Evolutionary conservation across 2,888 invertebrate species (phyloP).

Genomic region (Dasypogon diadema): DNA sequence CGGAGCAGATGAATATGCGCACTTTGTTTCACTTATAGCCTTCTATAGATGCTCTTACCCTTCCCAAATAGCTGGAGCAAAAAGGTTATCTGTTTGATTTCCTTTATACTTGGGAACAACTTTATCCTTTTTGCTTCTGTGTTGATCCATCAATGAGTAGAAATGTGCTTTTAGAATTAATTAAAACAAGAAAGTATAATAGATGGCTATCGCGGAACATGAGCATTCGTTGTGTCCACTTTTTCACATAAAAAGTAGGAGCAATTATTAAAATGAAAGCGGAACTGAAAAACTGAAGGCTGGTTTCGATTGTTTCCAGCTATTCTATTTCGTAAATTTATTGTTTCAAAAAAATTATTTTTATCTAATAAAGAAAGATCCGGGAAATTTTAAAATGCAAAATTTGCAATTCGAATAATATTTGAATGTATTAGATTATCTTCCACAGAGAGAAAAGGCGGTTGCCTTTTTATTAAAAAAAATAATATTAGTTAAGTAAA

Average conservation of each 20-base stretch:
- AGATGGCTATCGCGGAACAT: conserved; percentile 51
- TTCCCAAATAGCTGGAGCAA: conserved; percentile 29
- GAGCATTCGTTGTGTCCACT: conserved; percentile 52
- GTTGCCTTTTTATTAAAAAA: too few species aligned
- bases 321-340: too few species aligned
- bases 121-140: conserved; percentile 40
- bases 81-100: conserved; percentile 55
- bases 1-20: conserved; percentile 53
- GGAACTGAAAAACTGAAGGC: too few species aligned
- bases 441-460: too few species aligned
- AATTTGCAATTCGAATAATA: too few species aligned
- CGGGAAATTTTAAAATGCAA: too few species aligned
- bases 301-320: too few species aligned
- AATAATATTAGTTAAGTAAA: too few species aligned
- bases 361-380: too few species aligned
- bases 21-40: conserved; percentile 47
- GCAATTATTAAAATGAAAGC: conserved; percentile 8
- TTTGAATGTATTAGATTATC: too few species aligned
- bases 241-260: conserved; percentile 18
- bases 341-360: too few species aligned
- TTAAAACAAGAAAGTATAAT: conserved; percentile 55
- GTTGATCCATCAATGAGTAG: conserved; percentile 50
- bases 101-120: conserved; percentile 50
- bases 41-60: conserved; percentile 21
- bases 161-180: conserved; percentile 57